phyloP scores from a whole-genome alignment of 1,140 invertebrate genomes.

The Heterodera carotae region DNA sequence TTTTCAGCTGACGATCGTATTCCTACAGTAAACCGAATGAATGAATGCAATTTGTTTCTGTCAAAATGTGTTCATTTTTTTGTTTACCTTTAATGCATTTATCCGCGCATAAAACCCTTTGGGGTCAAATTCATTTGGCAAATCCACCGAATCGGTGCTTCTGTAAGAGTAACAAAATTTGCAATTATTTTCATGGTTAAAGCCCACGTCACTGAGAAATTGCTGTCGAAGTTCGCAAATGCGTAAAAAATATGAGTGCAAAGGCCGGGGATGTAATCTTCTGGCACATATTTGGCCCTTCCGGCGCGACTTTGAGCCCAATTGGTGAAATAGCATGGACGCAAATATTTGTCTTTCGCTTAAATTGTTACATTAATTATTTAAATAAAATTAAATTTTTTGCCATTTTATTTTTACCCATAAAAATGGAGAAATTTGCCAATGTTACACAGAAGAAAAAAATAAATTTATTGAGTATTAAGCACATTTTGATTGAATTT shows the following conservation, averaged over 20 bases:
- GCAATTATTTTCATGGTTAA: slow-evolving; percentile 34
- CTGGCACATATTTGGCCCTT: slow-evolving; percentile 85
- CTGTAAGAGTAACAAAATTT: no score
- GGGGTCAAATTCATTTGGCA: slow-evolving; percentile 56
- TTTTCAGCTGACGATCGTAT: slow-evolving; percentile 60
- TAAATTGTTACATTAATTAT: neutral
- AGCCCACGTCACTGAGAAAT: slow-evolving; percentile 83
- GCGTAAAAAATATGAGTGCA: slow-evolving; percentile 94
- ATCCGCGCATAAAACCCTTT: slow-evolving; percentile 61
- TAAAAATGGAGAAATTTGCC: no score
- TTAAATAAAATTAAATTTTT: neutral
- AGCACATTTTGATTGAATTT: no score
- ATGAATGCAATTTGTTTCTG: neutral
- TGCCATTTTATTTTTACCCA: no score
- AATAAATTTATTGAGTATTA: no score
- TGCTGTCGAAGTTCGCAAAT: slow-evolving; percentile 93
- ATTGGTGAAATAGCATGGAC: slow-evolving; percentile 78
- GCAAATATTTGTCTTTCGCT: slow-evolving; percentile 23
- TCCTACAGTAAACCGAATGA: slow-evolving; percentile 26
- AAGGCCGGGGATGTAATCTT: slow-evolving; percentile 89
- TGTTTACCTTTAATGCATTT: slow-evolving; percentile 54
- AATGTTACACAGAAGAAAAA: no score
- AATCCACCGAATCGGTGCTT: slow-evolving; percentile 57
- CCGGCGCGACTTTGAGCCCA: slow-evolving; percentile 94
- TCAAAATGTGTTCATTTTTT: neutral